These are phyloP conservation scores for Microtus ochrogaster DNA, from an alignment of 2,113 vertebrate genomes.

Conservation along the genomic window DNA sequence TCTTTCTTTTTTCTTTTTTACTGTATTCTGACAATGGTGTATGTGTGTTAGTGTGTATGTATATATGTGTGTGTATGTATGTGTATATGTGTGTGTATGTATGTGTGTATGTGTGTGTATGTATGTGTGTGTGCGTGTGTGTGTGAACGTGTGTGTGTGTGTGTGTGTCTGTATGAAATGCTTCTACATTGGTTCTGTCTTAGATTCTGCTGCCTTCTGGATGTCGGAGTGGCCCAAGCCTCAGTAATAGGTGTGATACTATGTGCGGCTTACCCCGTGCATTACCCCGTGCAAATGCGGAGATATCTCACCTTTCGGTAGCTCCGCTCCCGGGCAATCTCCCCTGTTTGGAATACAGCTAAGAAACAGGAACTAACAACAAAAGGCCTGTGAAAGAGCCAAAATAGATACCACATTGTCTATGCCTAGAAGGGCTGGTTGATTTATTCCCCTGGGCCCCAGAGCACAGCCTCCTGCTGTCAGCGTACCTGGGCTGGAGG, in stretches of 20 bases:
- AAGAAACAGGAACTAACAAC: slow-evolving; percentile 51
- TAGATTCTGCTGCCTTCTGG: neutral
- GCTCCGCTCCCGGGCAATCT: slow-evolving; percentile 32
- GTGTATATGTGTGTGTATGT: neutral
- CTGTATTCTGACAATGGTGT: neutral
- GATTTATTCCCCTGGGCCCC: slow-evolving; percentile 2
- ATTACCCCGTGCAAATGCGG: neutral
- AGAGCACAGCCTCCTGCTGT: neutral
- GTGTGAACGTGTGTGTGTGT: neutral
- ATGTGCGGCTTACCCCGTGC: neutral
- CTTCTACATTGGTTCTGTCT: slow-evolving; percentile 2
- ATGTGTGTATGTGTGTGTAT: neutral
- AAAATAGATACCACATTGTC: neutral
- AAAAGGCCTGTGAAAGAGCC: slow-evolving; percentile 52
- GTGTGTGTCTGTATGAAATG: neutral
- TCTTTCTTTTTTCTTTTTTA: no score
- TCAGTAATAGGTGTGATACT: neutral
- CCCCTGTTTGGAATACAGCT: slow-evolving; percentile 52
- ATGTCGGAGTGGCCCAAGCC: neutral
- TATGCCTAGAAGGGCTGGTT: neutral
- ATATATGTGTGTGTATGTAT: neutral
- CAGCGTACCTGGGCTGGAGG: neutral
- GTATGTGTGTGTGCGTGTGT: neutral
- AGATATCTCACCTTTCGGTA: slow-evolving; percentile 44
- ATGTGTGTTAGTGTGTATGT: neutral